Base-by-base conservation (phyloP, 2,113 vertebrate genomes). In the Etheostoma spectabile region DNA sequence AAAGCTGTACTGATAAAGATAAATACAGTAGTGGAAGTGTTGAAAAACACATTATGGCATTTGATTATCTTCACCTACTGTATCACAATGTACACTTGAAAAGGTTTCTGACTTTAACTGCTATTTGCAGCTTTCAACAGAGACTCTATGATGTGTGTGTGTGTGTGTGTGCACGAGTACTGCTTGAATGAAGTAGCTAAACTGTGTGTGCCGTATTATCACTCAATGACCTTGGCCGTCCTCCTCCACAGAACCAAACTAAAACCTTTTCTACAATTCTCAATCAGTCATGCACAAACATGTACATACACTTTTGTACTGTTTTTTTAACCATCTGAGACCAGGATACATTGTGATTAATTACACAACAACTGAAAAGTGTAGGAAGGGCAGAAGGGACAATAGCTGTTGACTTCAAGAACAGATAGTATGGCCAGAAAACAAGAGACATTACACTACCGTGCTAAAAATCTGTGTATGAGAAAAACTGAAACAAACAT, bases 221-320 rank as follows among this genome's bases (percentile, higher is more conserved):
- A 73, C 68, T 61, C 6, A 18, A 46, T 66, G 83, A 83, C 89
- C 86, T 85, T 90, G 85, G 70, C 82, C 77, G 83, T 66, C 12
- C 62, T 80, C 64, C 53, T 53, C 52, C 63, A 74, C 65, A 33
- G 19, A 5, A 42, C 33, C 16, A 42, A 72, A 64, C 27, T 13
- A 76, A 55, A 74, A 80, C 38, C 38, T 8, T 19, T 73, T 22
- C 21, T 2, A 18, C 35, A 61, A 18, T 62, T 62, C 15, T 57
- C 8, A 56, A 21, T 13, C 24, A 63, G 42, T 6, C 7, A 14
- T 70, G 24, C 5, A 52, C 8, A 55, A 35, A 55, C 11, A 48
- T 30, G 14, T 8, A 38, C 8, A 22, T n/a, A 30, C 22, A 64
- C 52, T 6, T 33, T 13, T 8, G 18, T 8, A 3, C 35, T 38